Evolutionary conservation across 2,888 invertebrate species (phyloP).

Genomic region (Spicauda simplicius): DNA sequence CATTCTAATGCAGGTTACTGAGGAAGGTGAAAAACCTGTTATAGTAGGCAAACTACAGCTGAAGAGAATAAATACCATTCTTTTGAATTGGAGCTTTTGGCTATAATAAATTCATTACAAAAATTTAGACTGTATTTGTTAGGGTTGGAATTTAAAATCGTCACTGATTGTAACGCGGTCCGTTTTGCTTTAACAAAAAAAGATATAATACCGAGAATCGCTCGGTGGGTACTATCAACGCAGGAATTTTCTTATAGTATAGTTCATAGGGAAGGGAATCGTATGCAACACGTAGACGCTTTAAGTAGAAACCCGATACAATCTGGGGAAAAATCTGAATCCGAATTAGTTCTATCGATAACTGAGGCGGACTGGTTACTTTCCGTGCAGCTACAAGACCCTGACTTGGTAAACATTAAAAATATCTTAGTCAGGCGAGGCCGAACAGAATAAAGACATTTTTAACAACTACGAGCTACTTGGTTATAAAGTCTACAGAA

Average conservation of each 20-base stretch:
- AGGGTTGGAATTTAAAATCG: neutral
- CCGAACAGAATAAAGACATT: neutral
- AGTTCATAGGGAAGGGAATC: conserved; percentile 19
- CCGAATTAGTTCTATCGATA: conserved; percentile 29
- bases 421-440: conserved; percentile 28
- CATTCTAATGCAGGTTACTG: conserved; percentile 23
- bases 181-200: conserved; percentile 43
- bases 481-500: too few relatives aligned
- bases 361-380: conserved; percentile 43
- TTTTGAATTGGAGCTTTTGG: conserved; percentile 48
- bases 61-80: conserved; percentile 55
- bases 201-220: conserved; percentile 46
- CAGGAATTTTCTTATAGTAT: conserved; percentile 28
- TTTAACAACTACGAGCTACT: neutral
- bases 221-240: conserved; percentile 43
- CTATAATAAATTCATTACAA: neutral
- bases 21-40: conserved; percentile 42
- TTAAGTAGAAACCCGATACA: conserved; percentile 31
- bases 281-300: conserved; percentile 21
- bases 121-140: conserved; percentile 2
- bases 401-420: conserved; percentile 29
- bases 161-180: conserved; percentile 43
- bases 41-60: too few relatives aligned
- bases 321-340: conserved; percentile 25
- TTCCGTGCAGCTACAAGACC: conserved; percentile 45